Percentiles rank a stretch among this genome's conserved stretches.
phyloP scores from a whole-genome alignment of 1,140 invertebrate species.

The Tenebrio molitor region DNA sequence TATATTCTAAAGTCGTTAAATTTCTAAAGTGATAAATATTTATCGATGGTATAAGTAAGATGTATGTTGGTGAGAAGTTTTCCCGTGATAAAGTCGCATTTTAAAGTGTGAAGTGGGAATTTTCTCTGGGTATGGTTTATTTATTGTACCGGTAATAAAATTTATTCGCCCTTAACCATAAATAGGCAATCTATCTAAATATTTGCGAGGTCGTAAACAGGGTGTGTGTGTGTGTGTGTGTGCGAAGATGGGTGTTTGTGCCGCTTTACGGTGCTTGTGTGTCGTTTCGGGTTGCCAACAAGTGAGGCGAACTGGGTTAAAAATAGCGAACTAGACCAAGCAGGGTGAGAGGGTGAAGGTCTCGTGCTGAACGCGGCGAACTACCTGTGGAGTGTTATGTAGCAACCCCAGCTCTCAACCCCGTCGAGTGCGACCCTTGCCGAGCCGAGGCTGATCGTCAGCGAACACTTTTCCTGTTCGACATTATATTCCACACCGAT shows the following conservation, averaged over 20 bases:
- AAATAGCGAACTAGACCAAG: slow-evolving; percentile 45
- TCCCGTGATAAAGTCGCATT: too few species aligned
- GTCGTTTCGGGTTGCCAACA: slow-evolving; percentile 26
- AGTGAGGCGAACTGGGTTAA: slow-evolving; percentile 44
- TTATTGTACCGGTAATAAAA: neutral
- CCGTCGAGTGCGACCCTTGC: slow-evolving; percentile 17
- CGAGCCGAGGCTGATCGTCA: slow-evolving; percentile 6
- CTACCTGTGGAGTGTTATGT: slow-evolving; percentile 42
- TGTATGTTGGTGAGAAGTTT: too few species aligned
- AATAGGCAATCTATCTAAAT: slow-evolving; percentile 26
- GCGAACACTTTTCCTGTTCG: slow-evolving; percentile 36
- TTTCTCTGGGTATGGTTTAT: neutral
- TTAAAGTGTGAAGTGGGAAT: too few species aligned
- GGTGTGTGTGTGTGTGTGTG: neutral
- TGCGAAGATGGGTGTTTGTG: neutral
- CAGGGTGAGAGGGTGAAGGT: slow-evolving; percentile 43
- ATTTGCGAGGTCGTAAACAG: slow-evolving; percentile 4
- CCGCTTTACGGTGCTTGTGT: slow-evolving; percentile 27
- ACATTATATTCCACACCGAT: slow-evolving; percentile 39
- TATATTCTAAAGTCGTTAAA: too few species aligned
- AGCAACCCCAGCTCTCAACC: slow-evolving; percentile 27
- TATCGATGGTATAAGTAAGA: too few species aligned
- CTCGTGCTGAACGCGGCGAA: slow-evolving; percentile 25
- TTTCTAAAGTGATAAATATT: too few species aligned
- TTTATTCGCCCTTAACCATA: neutral